phyloP scores from a whole-genome alignment of 2,888 invertebrate genomes.

The Spodoptera exigua region DNA sequence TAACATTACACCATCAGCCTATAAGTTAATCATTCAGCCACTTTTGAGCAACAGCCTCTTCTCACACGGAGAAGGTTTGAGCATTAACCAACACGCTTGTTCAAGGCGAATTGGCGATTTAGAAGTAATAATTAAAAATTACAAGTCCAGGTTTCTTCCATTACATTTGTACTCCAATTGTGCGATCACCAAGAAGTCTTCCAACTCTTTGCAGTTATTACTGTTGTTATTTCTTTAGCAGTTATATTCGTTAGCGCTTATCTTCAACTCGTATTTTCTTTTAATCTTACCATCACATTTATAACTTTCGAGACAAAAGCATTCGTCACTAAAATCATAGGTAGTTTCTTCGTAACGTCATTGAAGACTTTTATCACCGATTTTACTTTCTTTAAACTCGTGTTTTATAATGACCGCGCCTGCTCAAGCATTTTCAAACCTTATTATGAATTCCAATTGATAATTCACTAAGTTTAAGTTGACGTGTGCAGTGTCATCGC shows the following conservation, averaged over 20 bases:
- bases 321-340: conserved; percentile 39
- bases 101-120: no score
- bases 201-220: conserved; percentile 25
- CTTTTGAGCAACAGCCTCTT: no score
- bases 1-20: no score
- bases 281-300: conserved; percentile 21
- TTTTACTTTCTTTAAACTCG: conserved; percentile 50
- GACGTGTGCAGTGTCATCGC: conserved; percentile 4
- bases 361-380: conserved; percentile 39
- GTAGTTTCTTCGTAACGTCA: conserved; percentile 41
- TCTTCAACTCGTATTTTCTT: conserved; percentile 26
- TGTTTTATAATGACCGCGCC: conserved; percentile 49
- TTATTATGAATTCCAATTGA: conserved; percentile 47
- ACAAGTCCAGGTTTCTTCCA: no score
- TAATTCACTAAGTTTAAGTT: conserved; percentile 25
- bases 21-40: no score
- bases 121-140: no score
- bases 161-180: no score
- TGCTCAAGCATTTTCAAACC: conserved; percentile 55
- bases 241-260: conserved; percentile 23
- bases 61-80: no score
- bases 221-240: no score
- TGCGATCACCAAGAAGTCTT: conserved; percentile 14
- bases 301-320: conserved; percentile 39
- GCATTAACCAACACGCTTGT: no score